Evolutionary conservation across 2,797 vertebrate species (phyloP), one percentile per base, ranked within the genome.

Genomic region (Furcifer pardalis): DNA sequence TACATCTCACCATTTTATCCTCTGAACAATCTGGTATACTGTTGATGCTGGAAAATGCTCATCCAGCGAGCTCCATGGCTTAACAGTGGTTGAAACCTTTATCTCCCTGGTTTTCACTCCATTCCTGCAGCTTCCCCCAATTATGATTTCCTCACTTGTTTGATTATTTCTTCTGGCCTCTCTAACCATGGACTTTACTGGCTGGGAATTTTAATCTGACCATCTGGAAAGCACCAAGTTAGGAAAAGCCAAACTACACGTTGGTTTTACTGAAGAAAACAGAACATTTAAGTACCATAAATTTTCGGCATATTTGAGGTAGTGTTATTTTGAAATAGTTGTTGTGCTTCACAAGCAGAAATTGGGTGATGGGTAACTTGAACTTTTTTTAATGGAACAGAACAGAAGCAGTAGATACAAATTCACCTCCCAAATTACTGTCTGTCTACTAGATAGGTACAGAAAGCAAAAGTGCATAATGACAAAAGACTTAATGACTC

Each of bases 221-320:
- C 10, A 49, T 73, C 40, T 73, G 40, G 40, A 30, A 27, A 7
- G 6, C 30, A 19, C 4, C 44, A 7, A 30, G 6, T 49, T 49
- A 8, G 15, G 35, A 6, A 40, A 69, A 69, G 66, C 66, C 35
- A 44, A 78, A 19, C 40, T 30, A 63, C 42, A 35, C n/a, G 17
- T 49, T 40, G 40, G 35, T 13, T 68, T 66, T 13, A 25, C 7
- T 77, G 35, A 6, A 56, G 80, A 89, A 92, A 91, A 10, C 52
- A 86, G 42, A 87, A 56, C 66, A 76, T 83, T 66, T 75, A 49
- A 52, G 19, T 62, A 7, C 86, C 2, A 10, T 81, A 10, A 40
- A 76, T 17, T 12, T n/a, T 84, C 79, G 72, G 5, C 66, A 59
- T 68, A 65, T 25, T 25, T 40, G 65, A 32, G 23, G 5, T 7